These are phyloP conservation scores for Xiphophorus birchmanni DNA, from an alignment of 2,797 vertebrate species.

Conservation along the genomic window DNA sequence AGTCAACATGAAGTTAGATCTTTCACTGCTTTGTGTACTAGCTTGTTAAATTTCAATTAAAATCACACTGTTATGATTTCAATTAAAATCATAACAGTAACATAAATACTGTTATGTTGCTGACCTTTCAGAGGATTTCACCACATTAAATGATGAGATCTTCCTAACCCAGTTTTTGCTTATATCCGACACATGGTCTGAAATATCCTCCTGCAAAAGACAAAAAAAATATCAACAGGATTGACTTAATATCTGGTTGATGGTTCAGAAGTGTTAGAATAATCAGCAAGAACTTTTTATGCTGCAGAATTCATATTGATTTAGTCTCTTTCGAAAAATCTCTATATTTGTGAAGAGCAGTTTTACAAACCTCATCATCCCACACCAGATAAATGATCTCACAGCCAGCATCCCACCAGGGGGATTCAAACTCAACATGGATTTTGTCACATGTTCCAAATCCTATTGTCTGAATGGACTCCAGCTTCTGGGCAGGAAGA, in stretches of 20 bases:
- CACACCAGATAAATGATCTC: constrained; percentile 84
- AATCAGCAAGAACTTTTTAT: neutral
- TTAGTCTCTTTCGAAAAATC: neutral
- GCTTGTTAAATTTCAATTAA: neutral
- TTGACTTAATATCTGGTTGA: neutral
- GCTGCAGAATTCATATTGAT: neutral
- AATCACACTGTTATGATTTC: neutral
- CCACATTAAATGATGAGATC: constrained; percentile 83
- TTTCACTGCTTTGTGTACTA: neutral
- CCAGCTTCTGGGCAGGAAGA: constrained; percentile 80
- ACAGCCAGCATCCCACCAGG: constrained; percentile 88
- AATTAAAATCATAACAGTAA: neutral
- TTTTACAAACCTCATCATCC: constrained; percentile 77
- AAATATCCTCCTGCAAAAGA: constrained; percentile 60
- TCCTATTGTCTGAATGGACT: constrained; percentile 82
- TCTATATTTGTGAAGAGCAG: neutral
- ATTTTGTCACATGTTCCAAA: constrained; percentile 93
- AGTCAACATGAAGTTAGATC: neutral
- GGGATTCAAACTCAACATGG: constrained; percentile 88
- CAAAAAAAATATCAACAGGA: neutral
- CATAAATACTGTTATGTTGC: neutral
- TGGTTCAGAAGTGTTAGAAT: neutral
- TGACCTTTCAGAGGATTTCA: constrained; percentile 77
- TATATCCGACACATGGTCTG: constrained; percentile 59
- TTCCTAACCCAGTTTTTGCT: constrained; percentile 85